Base-by-base conservation (phyloP, 2,113 vertebrate species). In the Oceanodroma tethys region DNA sequence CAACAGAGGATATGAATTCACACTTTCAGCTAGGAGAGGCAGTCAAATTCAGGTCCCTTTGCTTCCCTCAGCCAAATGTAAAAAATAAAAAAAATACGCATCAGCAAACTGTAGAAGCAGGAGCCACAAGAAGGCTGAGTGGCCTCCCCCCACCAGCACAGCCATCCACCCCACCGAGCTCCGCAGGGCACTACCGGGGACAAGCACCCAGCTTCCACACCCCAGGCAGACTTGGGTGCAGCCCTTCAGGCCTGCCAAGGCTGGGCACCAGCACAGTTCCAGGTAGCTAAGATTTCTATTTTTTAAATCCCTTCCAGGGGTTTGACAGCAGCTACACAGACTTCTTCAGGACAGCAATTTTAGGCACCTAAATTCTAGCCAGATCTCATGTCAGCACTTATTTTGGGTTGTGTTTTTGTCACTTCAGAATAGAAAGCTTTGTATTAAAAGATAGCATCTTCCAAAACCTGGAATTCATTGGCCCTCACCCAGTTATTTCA, bases 271-370 rank as follows among this genome's bases (percentile, higher is more conserved):
- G 52, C 43, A 73, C 29, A 18, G 21, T 11, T 63, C 38, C 72
- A 63, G 3, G 21, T 4, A n/a, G 18, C 21, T 42, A 45, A 60
- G 42, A 16, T 27, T 15, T 36, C 17, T 6, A 2, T 2, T 8
- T 60, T 70, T 65, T 15, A 52, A 88, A 86, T 32, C 58, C 45
- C 23, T 73, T 53, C 43, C 48, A 88, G 9, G 59, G 38, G 6
- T 52, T 42, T 4, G 1, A 81, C 47, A 58, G 62, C 32, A 79
- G 32, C 55, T 81, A 62, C 0, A 0, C 0, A 29, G 20, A 47
- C 16, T 36, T 53, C 52, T 66, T 59, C 76, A 71, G 18, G 59
- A 25, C 63, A 78, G n/a, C 42, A 70, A 43, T 58, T 71, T 45
- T 20, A 66, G 66, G 25, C n/a, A 45, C 11, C 55, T 78, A 15